phyloP scores from a whole-genome alignment of 2,797 vertebrate genomes.

The Mycteria americana region DNA sequence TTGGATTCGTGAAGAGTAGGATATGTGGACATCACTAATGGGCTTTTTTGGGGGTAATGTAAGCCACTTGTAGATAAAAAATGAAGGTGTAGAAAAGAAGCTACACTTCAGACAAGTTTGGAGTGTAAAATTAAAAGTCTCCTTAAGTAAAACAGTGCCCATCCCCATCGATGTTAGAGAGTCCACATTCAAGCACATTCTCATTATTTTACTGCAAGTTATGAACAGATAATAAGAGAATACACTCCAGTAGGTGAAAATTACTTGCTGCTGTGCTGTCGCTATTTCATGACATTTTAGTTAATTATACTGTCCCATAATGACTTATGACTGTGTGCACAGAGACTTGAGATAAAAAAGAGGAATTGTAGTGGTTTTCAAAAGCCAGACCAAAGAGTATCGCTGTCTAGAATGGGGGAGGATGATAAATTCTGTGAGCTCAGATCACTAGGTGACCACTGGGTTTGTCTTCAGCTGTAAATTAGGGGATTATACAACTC shows the following conservation, averaged over 20 bases:
- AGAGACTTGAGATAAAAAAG: not conserved
- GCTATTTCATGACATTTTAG: constrained; percentile 1
- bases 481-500: not conserved
- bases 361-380: not conserved
- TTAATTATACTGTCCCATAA: constrained; percentile 31
- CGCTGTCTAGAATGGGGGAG: not conserved
- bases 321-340: not conserved
- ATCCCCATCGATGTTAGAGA: not conserved
- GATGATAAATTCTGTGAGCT: not conserved
- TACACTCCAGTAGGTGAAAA: constrained; percentile 1
- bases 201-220: not conserved
- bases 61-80: not conserved
- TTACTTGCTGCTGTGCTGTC: not conserved
- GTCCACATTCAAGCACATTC: not conserved
- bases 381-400: not conserved
- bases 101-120: not conserved
- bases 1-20: rapidly evolving
- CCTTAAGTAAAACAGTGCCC: not conserved
- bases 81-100: not conserved
- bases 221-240: not conserved
- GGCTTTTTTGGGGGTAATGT: not conserved
- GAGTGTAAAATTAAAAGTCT: not conserved
- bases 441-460: not conserved
- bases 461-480: not conserved
- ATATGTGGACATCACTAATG: not conserved